Percentiles rank a stretch among this genome's conserved stretches.
Conservation (phyloP, 1,140 invertebrate genomes). For the Drosophila bocqueti region DNA sequence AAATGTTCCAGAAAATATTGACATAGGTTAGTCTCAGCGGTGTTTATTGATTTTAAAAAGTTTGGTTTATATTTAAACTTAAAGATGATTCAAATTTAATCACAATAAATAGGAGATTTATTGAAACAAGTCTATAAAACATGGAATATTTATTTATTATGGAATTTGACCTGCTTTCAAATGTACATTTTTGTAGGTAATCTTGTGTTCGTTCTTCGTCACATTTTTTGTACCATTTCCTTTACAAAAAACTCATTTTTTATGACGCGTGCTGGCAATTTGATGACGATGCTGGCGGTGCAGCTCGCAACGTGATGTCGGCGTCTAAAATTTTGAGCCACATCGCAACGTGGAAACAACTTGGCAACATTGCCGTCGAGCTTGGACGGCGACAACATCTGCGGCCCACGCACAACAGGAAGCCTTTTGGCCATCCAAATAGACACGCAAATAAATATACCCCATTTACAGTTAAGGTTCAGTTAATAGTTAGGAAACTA, state of each 20-base stretch:
- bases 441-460: slow-evolving; percentile 44
- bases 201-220: slow-evolving; percentile 20
- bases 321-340: slow-evolving; percentile 4
- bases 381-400: slow-evolving; percentile 43
- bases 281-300: slow-evolving; percentile 43
- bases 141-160: neutral
- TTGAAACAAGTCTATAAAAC: neutral
- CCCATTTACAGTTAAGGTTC: neutral
- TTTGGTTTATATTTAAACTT: neutral
- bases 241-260: slow-evolving; percentile 35
- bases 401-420: slow-evolving; percentile 76
- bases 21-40: neutral
- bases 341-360: slow-evolving; percentile 32
- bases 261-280: slow-evolving; percentile 70
- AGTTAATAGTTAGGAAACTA: neutral
- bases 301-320: slow-evolving; percentile 28
- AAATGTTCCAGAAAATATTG: neutral
- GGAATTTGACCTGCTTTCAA: neutral
- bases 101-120: neutral
- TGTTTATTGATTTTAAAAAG: neutral
- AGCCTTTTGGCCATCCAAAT: slow-evolving; percentile 65
- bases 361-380: slow-evolving; percentile 29
- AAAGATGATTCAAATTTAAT: neutral
- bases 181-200: neutral
- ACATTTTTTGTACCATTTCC: slow-evolving; percentile 13